phyloP scores from a whole-genome alignment of 2,797 vertebrate genomes.

The Hippopotamyrus pictus region DNA sequence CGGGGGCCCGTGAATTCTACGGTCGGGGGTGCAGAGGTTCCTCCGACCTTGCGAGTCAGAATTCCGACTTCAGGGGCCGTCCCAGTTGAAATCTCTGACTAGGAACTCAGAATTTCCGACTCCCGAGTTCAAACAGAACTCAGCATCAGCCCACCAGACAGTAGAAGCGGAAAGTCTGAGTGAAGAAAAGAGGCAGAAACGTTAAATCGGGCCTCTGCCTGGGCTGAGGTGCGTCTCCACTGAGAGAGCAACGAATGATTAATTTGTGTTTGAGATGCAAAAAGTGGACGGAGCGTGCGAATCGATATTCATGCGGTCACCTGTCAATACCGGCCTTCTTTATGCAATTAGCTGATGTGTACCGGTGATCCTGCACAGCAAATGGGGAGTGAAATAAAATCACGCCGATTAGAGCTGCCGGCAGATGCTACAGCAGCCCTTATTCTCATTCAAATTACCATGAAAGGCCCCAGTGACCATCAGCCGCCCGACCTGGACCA shows the following conservation, averaged over 20 bases:
- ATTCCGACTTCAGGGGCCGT: not conserved
- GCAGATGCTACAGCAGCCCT: constrained; percentile 9
- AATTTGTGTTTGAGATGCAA: constrained; percentile 55
- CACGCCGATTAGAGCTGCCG: constrained; percentile 16
- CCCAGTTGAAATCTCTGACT: not conserved
- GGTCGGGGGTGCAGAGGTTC: not conserved
- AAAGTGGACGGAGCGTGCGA: constrained; percentile 49
- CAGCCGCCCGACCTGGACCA: not conserved
- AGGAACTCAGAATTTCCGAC: not conserved
- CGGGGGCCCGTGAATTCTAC: not conserved
- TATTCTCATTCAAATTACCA: constrained; percentile 36
- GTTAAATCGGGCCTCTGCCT: not conserved
- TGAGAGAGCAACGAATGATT: constrained; percentile 53
- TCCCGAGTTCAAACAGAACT: not conserved
- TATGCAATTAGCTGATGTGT: constrained; percentile 70
- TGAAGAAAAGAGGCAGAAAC: not conserved
- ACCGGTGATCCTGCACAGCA: constrained; percentile 59
- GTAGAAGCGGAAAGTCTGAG: not conserved
- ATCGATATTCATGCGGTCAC: constrained; percentile 62
- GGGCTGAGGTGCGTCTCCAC: not conserved
- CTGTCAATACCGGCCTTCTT: constrained; percentile 68
- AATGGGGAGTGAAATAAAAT: not conserved
- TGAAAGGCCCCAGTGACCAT: not conserved
- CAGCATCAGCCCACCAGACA: not conserved
- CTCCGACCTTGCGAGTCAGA: not conserved